These are phyloP conservation scores for Esox masquinongy DNA, from an alignment of 2,797 vertebrate genomes.

Conservation along the genomic window DNA sequence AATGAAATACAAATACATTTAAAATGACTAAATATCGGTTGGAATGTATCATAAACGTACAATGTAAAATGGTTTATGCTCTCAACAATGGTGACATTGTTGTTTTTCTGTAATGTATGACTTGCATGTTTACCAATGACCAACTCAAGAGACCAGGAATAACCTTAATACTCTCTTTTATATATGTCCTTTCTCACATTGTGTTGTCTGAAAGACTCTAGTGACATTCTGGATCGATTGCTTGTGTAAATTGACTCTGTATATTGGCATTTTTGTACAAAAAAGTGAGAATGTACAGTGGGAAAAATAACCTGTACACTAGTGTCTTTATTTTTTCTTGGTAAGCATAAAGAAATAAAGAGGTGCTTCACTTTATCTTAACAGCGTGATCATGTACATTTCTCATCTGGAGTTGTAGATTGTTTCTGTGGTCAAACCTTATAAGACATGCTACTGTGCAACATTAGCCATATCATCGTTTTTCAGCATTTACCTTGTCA, in stretches of 20 bases:
- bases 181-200: slow-evolving; percentile 28
- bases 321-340: slow-evolving; percentile 28
- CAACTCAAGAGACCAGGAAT: slow-evolving; percentile 28
- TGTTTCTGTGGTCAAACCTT: slow-evolving; percentile 75
- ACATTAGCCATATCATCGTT: neutral
- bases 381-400: slow-evolving; percentile 55
- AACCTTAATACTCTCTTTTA: slow-evolving; percentile 8
- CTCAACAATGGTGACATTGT: slow-evolving; percentile 23
- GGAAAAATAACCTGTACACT: slow-evolving; percentile 22
- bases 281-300: slow-evolving; percentile 28
- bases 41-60: neutral
- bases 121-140: slow-evolving; percentile 47
- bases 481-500: neutral
- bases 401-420: slow-evolving; percentile 75
- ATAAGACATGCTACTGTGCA: neutral
- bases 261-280: slow-evolving; percentile 50
- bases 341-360: slow-evolving; percentile 15
- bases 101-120: slow-evolving; percentile 31
- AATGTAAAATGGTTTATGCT: slow-evolving; percentile 17
- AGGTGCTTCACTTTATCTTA: slow-evolving; percentile 61
- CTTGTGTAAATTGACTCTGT: slow-evolving; percentile 46
- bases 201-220: slow-evolving; percentile 33
- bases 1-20: slow-evolving; percentile 16
- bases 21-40: neutral
- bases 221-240: slow-evolving; percentile 41